Evolutionary conservation across 2,113 vertebrate genomes (phyloP), one percentile per base, ranked within the genome.

Genomic region (Corythornis cristatus): DNA sequence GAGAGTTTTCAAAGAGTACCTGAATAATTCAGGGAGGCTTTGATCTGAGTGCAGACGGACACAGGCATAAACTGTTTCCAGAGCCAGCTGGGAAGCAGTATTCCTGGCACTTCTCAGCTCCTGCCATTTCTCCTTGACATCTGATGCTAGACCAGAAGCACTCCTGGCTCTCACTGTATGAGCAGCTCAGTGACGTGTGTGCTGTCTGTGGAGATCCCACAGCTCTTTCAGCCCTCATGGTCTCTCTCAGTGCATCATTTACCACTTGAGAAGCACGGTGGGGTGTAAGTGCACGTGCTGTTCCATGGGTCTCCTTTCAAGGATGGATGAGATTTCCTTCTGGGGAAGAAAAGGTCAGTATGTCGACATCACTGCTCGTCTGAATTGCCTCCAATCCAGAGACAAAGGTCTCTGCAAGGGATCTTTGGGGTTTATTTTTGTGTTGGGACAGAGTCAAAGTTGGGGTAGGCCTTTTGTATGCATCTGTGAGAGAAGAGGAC

Each of bases 21-120:
- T 98, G 97, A 98, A 98, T 98, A 98, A 98, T 99, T 98, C 93
- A 98, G 97, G 91, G 71, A 89, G 80, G 90, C 95, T 98, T 98
- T 98, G 97, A 98, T 97, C 62, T 25, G 86, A 72, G 89, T 92
- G 94, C 91, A 94, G 97, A 97, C 11, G 86, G 96, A 96, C 95
- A 88, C 84, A 78, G 92, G 96, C 70, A 93, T 97, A 97, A 98
- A 97, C 89, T 97, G 96, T 96, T 97, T 97, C 95, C 96, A 91
- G 78, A 97, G 97, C 96, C 98, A 99, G 98, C 97, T 99, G 98
- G 96, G 93, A 98, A 91, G 97, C 97, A 96, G 96, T 89, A 93
- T 64, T 93, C 66, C 95, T 97, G 89, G 96, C 96, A 97, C 89
- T 93, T 93, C 90, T 96, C 90, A 87, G 90, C 84, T 96, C 89